Percentiles rank a stretch among this genome's conserved stretches.
Conservation (phyloP, 2,888 invertebrate species). For the Zelleria hepariella region DNA sequence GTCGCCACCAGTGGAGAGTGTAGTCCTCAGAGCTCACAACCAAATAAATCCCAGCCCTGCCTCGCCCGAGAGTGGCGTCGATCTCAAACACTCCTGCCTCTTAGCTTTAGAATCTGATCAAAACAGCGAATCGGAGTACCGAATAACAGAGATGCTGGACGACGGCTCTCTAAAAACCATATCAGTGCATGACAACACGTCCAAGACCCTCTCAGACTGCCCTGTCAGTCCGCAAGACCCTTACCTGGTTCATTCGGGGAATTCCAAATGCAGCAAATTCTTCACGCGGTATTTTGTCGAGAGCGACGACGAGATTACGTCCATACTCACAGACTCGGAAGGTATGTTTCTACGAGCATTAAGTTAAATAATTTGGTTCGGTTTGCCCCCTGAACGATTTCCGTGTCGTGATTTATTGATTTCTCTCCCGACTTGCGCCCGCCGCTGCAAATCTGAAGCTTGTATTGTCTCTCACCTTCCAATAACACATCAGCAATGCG, state of each 20-base stretch:
- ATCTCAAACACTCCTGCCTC: constrained; percentile 32
- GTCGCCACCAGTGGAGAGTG: constrained; percentile 57
- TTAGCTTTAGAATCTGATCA: constrained; percentile 45
- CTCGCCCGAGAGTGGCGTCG: constrained; percentile 39
- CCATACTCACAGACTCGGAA: constrained; percentile 80
- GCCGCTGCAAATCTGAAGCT: no score
- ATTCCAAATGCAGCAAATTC: constrained; percentile 75
- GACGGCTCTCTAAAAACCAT: constrained; percentile 65
- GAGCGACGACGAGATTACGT: constrained; percentile 79
- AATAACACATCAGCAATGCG: no score
- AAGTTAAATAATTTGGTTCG: no score
- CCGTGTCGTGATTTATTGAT: no score
- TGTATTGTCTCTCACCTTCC: no score
- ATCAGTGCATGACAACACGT: constrained; percentile 63
- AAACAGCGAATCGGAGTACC: constrained; percentile 61
- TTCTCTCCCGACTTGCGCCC: no score
- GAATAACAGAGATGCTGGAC: constrained; percentile 64
- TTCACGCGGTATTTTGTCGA: constrained; percentile 78
- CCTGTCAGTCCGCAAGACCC: constrained; percentile 61
- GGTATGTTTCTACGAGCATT: constrained; percentile 45
- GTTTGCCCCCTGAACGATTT: no score
- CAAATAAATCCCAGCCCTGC: constrained; percentile 48
- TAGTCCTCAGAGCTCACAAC: constrained; percentile 58
- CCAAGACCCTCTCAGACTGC: constrained; percentile 62
- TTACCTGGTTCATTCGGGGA: constrained; percentile 62